Evolutionary conservation across 2,888 invertebrate species (phyloP).

Genomic region (Crematogaster levior): DNA sequence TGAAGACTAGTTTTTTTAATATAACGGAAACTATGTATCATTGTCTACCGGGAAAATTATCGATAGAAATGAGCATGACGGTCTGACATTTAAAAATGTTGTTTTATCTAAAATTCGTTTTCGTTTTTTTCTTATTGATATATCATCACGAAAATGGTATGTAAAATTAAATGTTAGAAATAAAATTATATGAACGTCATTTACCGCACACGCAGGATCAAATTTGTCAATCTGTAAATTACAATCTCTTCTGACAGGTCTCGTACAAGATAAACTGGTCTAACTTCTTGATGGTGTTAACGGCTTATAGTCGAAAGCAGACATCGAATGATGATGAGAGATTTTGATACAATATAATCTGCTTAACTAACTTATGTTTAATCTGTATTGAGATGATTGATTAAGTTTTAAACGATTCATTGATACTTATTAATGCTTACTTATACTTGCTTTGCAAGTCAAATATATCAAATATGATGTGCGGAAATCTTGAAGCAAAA

Average conservation of each 20-base stretch:
- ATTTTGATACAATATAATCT: neutral
- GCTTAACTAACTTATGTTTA: neutral
- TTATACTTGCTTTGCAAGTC: neutral
- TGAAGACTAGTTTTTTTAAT: too few relatives aligned
- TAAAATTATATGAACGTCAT: neutral
- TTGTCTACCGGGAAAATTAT: neutral
- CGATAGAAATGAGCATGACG: neutral
- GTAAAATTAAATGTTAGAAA: too few relatives aligned
- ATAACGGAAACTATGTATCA: neutral
- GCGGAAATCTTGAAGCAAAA: neutral
- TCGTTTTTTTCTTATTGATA: neutral
- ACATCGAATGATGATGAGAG: neutral
- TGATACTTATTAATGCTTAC: neutral
- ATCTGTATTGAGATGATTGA: neutral
- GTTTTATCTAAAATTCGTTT: neutral
- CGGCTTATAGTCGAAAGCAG: neutral
- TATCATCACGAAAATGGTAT: neutral
- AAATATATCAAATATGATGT: neutral
- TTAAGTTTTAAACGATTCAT: neutral
- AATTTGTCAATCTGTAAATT: conserved; percentile 5
- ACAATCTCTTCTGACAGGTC: neutral
- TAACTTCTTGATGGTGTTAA: conserved; percentile 8
- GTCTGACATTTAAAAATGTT: neutral
- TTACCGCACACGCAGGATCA: neutral
- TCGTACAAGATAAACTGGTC: neutral